Percentiles rank a stretch among this genome's conserved stretches.
These are phyloP conservation scores for Eustalomyia histrio DNA, from an alignment of 2,888 invertebrate genomes.

Conservation along the genomic window DNA sequence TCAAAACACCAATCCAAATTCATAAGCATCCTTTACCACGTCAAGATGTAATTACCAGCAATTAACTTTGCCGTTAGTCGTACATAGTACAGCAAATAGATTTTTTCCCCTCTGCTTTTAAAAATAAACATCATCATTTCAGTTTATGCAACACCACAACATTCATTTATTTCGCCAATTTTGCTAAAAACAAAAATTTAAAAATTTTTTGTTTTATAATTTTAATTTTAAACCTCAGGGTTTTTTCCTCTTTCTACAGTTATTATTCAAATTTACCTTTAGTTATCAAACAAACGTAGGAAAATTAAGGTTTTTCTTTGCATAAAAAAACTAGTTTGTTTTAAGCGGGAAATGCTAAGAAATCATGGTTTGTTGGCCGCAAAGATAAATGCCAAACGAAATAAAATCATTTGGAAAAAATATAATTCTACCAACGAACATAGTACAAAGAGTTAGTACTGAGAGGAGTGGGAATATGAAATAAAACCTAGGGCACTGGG, in stretches of 20 bases:
- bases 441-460: neutral
- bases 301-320: slow-evolving; percentile 70
- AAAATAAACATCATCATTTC: neutral
- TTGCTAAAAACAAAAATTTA: slow-evolving; percentile 24
- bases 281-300: slow-evolving; percentile 15
- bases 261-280: slow-evolving; percentile 62
- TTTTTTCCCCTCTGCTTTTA: neutral
- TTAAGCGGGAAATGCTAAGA: slow-evolving; percentile 12
- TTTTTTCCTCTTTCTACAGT: slow-evolving; percentile 58
- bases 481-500: slow-evolving; percentile 67
- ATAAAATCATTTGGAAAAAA: slow-evolving; percentile 29
- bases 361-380: slow-evolving; percentile 68
- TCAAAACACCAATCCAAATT: neutral
- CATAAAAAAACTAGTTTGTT: slow-evolving; percentile 68
- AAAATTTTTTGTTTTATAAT: slow-evolving; percentile 29
- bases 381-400: slow-evolving; percentile 69
- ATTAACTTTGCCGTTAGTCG: neutral
- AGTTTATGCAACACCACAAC: neutral
- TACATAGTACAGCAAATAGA: neutral
- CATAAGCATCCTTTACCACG: neutral
- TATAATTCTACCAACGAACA: slow-evolving; percentile 22
- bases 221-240: slow-evolving; percentile 53
- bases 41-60: neutral
- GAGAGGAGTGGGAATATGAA: slow-evolving; percentile 39
- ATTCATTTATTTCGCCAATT: slow-evolving; percentile 6